Base-by-base conservation (phyloP, 2,888 invertebrate genomes). In the Hirtodrosophila histrioides region DNA sequence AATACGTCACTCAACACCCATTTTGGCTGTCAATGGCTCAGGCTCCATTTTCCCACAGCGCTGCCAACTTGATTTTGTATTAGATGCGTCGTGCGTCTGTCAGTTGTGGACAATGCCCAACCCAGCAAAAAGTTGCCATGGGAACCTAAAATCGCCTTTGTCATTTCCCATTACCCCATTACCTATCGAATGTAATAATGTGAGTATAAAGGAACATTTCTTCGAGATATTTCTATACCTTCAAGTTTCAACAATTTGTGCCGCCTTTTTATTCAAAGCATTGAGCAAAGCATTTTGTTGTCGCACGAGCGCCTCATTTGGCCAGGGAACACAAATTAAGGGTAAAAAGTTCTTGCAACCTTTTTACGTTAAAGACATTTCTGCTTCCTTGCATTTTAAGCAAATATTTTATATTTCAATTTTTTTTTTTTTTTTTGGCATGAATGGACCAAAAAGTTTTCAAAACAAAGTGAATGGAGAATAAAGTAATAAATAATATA, bases 281-380 rank as follows among this genome's bases (percentile, higher is more conserved):
- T 63, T 65, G 33, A 35, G 41, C 56, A 55, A 57, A 81, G 41
- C 65, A 69, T 65, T 83, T 62, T 50, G 45, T 58, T 66, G 74
- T 55, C 70, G 81, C 81, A 82, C 86, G 86, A 86, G 80, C 63
- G 86, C 53, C 60, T 55, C 45, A 46, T 58, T 75, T 41, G 49
- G 27, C 44, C 49, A 60, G 54, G 62, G 43, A 62, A 56, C 46
- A 50, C 53, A 78, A 81, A 78, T 63, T 69, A 69, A 44, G 66
- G 75, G 33, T 45, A 55, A 46, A 70, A 78, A 62, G 56, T 65
- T 63, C 43, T 70, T 78, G 67, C 56, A 67, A 68, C 70, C 83
- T 69, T 80, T 66, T 63, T 37, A 24, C 10, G 4, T 39, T 36
- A 39, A 57, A 45, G 9, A 63, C 53, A 58, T 69, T 69, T 69